A percentile compares a stretch with the other conserved stretches of the same genome.
phyloP scores from a whole-genome alignment of 2,113 vertebrate genomes.

The Oncorhynchus mykiss region DNA sequence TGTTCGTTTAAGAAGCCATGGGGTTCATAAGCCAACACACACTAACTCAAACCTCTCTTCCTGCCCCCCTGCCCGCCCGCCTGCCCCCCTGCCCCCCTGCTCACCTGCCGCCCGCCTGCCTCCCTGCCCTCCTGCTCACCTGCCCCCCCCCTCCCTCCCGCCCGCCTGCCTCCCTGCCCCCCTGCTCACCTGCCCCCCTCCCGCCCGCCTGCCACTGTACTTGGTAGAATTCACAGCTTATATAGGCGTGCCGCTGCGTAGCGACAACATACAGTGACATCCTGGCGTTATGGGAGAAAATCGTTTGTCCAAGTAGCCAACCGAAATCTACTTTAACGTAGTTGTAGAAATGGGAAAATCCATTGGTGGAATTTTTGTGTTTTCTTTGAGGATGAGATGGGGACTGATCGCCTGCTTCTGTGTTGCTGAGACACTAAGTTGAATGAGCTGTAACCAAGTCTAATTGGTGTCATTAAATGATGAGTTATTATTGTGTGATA shows the following conservation, averaged over 20 bases:
- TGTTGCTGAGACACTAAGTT: background rate
- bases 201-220: slow-evolving; percentile 1
- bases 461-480: background rate
- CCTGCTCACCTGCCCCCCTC: too few relatives aligned
- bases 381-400: background rate
- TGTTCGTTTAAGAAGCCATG: slow-evolving; percentile 24
- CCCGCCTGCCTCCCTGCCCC: background rate
- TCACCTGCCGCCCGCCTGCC: background rate
- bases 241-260: background rate
- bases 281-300: background rate
- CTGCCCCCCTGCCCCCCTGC: background rate
- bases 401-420: background rate
- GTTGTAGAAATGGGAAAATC: background rate
- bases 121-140: background rate
- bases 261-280: background rate
- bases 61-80: background rate
- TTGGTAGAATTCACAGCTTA: slow-evolving; percentile 15
- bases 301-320: background rate
- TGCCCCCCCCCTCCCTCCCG: background rate
- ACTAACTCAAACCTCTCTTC: slow-evolving; percentile 26
- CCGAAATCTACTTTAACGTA: background rate
- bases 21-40: slow-evolving; percentile 7
- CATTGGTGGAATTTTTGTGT: background rate
- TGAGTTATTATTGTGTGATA: background rate
- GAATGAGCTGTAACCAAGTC: background rate